Percentiles rank a stretch among this genome's conserved stretches.
phyloP scores from a whole-genome alignment of 2,113 vertebrate genomes.

The Prochilodus magdalenae region DNA sequence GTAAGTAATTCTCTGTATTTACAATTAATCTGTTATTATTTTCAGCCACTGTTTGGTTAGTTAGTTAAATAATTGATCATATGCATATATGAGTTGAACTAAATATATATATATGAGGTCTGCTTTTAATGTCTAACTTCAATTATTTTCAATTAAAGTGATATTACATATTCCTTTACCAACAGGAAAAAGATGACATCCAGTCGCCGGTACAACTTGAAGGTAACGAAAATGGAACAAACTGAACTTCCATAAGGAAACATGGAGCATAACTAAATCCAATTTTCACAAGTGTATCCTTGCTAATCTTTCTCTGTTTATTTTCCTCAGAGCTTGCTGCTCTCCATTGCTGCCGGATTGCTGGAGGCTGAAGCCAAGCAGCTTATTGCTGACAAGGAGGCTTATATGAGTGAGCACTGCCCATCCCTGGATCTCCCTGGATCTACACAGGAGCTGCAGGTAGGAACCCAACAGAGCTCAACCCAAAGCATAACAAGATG shows the following conservation, averaged over 20 bases:
- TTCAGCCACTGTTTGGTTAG: no score
- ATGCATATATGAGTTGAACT: no score
- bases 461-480: slow-evolving; percentile 52
- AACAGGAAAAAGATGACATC: slow-evolving; percentile 85
- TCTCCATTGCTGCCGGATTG: slow-evolving; percentile 84
- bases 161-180: slow-evolving; percentile 1
- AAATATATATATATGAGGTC: no score
- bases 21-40: background rate
- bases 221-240: slow-evolving; percentile 70
- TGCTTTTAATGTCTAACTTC: background rate
- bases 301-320: background rate
- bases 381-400: slow-evolving; percentile 76
- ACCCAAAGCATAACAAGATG: background rate
- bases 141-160: background rate
- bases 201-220: slow-evolving; percentile 85
- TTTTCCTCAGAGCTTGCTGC: slow-evolving; percentile 86
- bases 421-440: slow-evolving; percentile 73
- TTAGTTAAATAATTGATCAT: no score
- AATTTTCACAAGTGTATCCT: no score
- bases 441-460: slow-evolving; percentile 84
- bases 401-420: slow-evolving; percentile 84
- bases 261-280: background rate
- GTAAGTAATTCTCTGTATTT: slow-evolving; percentile 63
- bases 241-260: background rate
- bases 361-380: slow-evolving; percentile 83